These are phyloP conservation scores for Propithecus perrieri DNA, from an alignment of 2,797 vertebrate species.

Conservation along the genomic window DNA sequence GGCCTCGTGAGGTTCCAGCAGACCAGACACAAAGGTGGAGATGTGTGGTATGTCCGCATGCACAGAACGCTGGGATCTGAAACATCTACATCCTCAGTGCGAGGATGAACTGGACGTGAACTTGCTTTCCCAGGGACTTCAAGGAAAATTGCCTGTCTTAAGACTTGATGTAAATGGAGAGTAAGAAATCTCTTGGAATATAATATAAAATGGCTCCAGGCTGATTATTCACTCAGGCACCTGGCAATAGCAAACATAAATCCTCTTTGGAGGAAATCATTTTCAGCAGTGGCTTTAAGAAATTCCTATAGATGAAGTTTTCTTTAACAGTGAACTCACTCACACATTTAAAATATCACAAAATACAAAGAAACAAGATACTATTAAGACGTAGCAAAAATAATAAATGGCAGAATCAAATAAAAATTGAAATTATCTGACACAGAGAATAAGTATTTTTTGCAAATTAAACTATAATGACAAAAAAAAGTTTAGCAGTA, in stretches of 20 bases:
- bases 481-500: not conserved
- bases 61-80: too few relatives aligned
- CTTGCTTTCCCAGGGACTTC: not conserved
- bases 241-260: not conserved
- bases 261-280: not conserved
- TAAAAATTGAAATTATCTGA: not conserved
- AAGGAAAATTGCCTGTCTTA: not conserved
- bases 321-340: not conserved
- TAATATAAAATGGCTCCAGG: not conserved
- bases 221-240: too few relatives aligned
- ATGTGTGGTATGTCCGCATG: accelerated
- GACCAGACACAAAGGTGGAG: accelerated
- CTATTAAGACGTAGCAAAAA: not conserved
- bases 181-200: not conserved
- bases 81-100: accelerated
- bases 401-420: not conserved
- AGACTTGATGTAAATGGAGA: not conserved
- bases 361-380: not conserved
- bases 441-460: not conserved
- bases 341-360: not conserved
- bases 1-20: not conserved
- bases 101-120: not conserved
- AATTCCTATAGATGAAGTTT: not conserved
- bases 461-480: not conserved
- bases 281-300: not conserved